These are phyloP conservation scores for Liopterus haemorrhoidalis DNA, from an alignment of 2,888 invertebrate genomes.

Conservation along the genomic window DNA sequence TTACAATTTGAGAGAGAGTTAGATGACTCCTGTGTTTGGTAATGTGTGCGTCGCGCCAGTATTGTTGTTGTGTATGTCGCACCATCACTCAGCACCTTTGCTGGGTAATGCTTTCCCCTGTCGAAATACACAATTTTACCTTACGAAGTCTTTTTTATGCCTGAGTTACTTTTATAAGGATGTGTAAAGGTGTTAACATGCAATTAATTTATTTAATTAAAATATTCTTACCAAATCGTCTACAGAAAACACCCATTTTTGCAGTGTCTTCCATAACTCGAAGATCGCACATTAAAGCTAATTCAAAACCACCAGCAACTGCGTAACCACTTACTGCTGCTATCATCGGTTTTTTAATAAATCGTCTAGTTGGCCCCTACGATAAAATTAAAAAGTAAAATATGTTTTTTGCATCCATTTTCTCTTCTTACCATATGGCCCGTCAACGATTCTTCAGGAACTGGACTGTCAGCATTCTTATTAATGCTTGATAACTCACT, in stretches of 20 bases:
- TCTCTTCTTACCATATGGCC: slow-evolving; percentile 14
- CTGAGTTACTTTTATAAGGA: no score
- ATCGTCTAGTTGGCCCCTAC: slow-evolving; percentile 61
- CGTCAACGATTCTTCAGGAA: slow-evolving; percentile 38
- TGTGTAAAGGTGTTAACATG: no score
- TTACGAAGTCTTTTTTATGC: no score
- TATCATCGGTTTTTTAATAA: slow-evolving; percentile 78
- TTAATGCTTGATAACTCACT: slow-evolving; percentile 56
- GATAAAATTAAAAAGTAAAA: slow-evolving; percentile 21
- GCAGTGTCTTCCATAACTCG: slow-evolving; percentile 83
- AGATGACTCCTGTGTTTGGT: no score
- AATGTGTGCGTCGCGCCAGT: no score
- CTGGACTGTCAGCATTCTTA: slow-evolving; percentile 34
- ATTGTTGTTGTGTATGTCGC: no score
- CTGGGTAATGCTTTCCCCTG: no score
- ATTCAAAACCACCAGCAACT: slow-evolving; percentile 84
- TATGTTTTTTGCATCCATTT: not conserved
- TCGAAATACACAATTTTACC: no score
- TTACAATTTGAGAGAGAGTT: no score
- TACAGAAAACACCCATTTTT: slow-evolving; percentile 76
- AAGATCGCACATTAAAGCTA: slow-evolving; percentile 87
- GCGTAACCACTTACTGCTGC: slow-evolving; percentile 88
- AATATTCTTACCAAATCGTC: slow-evolving; percentile 67
- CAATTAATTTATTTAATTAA: slow-evolving; percentile 4
- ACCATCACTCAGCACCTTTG: no score